Evolutionary conservation across 2,888 invertebrate genomes (phyloP).

Genomic region (Sminthurinus aureus): DNA sequence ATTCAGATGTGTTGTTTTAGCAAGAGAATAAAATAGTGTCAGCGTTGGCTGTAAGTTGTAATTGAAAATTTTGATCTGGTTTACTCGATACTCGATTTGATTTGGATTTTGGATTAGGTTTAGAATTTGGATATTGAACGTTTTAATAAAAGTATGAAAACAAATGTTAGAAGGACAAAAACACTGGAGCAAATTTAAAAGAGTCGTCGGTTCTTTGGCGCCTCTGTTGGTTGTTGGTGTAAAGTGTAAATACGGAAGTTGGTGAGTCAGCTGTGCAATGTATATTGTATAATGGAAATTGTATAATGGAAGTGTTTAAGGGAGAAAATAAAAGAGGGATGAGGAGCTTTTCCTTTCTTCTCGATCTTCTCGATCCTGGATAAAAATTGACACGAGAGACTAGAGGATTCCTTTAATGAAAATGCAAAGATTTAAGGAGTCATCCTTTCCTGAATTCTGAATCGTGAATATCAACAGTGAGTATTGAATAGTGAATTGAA

Average conservation of each 20-base stretch:
- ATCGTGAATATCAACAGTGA: slow-evolving; percentile 35
- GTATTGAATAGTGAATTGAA: slow-evolving; percentile 29
- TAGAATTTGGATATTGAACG: too few species aligned
- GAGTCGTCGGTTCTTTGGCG: too few species aligned
- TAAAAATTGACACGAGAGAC: slow-evolving; percentile 45
- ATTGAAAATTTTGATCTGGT: too few species aligned
- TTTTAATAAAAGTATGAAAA: neutral
- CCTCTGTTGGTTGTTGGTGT: too few species aligned
- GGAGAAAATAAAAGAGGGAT: neutral
- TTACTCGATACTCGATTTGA: too few species aligned
- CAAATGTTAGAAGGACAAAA: neutral
- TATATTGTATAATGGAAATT: neutral
- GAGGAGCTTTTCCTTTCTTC: slow-evolving; percentile 6
- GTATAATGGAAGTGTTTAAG: slow-evolving; percentile 6
- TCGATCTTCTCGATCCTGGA: slow-evolving; percentile 31
- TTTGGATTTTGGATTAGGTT: too few species aligned
- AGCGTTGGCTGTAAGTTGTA: too few species aligned
- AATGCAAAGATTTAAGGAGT: slow-evolving; percentile 48
- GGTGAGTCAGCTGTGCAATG: too few species aligned
- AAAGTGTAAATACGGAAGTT: too few species aligned
- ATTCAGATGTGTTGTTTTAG: too few species aligned
- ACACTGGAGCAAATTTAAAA: neutral
- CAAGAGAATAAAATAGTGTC: too few species aligned
- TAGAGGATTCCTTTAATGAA: slow-evolving; percentile 48
- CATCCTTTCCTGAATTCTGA: slow-evolving; percentile 11